These are phyloP conservation scores for Salvator merianae DNA, from an alignment of 2,113 vertebrate species.

Conservation along the genomic window DNA sequence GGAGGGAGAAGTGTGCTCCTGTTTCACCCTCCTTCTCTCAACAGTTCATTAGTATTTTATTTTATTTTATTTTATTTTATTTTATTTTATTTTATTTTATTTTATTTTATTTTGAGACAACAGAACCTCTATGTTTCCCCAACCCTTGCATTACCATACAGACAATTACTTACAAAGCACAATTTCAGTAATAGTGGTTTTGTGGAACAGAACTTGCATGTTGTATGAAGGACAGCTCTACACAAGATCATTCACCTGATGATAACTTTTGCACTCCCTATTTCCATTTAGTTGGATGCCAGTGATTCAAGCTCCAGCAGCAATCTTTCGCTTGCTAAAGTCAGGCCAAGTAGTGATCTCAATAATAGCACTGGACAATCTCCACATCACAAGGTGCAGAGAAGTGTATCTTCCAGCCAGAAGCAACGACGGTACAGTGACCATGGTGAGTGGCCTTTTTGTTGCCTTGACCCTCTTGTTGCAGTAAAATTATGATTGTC, in stretches of 20 bases:
- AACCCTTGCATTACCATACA: too few relatives aligned
- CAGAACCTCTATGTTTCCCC: too few relatives aligned
- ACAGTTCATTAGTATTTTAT: too few relatives aligned
- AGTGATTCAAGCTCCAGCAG: conserved; percentile 95
- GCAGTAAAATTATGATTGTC: not conserved
- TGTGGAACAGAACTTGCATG: not conserved
- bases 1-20: too few relatives aligned
- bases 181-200: too few relatives aligned
- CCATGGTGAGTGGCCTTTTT: conserved; percentile 82
- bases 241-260: too few relatives aligned
- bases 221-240: not conserved
- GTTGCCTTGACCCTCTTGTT: not conserved
- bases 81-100: too few relatives aligned
- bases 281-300: conserved; percentile 84
- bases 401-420: conserved; percentile 92
- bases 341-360: conserved; percentile 92
- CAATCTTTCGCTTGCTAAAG: conserved; percentile 92
- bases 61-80: too few relatives aligned
- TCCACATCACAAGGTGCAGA: conserved; percentile 94
- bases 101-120: too few relatives aligned
- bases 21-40: too few relatives aligned
- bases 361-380: conserved; percentile 91
- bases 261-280: conserved; percentile 30
- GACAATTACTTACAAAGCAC: too few relatives aligned
- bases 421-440: conserved; percentile 97